Evolutionary conservation across 2,888 invertebrate species (phyloP), one percentile per base, ranked within the genome.

Genomic region (Anoncus sp.): DNA sequence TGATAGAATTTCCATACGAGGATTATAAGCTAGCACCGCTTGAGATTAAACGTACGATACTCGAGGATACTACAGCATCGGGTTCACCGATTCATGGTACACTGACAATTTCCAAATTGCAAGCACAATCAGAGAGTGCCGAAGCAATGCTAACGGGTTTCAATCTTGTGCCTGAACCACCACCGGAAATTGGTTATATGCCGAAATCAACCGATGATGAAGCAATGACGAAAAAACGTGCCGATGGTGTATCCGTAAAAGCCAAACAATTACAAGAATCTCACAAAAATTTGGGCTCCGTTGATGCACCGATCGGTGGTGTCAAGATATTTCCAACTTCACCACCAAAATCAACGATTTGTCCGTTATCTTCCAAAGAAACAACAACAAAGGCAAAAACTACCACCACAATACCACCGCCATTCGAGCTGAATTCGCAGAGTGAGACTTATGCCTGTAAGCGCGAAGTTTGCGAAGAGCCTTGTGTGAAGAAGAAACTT

Each of bases 181-280:
- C 95, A 10, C 95, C 95, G 40, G 94, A 95, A 90, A 94, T 95
- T 57, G 94, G 94, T 45, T 95, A 93, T 82, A 93, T 93, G 62
- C 94, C 94, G 0, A 93, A 93, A 85, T 85, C 87, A n/a, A n/a
- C n/a, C 0, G 87, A 87, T 7, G 87, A 88, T 7, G 87, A 87
- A n/a, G 84, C 75, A 82, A n/a, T n/a, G n/a, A 91, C 84, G 81
- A 91, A 87, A 85, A 91, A 91, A 82, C 91, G 92, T 69, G 93
- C 93, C 57, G 92, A 93, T 53, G 63, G 57, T 7, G 92, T 94
- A 35, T 92, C 92, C n/a, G 92, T 93, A 24, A 93, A 93, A 84
- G 93, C 94, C 1, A 94, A 93, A 84, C 92, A 93, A 80, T 88
- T 95, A 14, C 93, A 94, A 84, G 94, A 94, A 85, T 92, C 93